phyloP scores from a whole-genome alignment of 2,113 vertebrate genomes.

The Ptychochromis oligacanthus region DNA sequence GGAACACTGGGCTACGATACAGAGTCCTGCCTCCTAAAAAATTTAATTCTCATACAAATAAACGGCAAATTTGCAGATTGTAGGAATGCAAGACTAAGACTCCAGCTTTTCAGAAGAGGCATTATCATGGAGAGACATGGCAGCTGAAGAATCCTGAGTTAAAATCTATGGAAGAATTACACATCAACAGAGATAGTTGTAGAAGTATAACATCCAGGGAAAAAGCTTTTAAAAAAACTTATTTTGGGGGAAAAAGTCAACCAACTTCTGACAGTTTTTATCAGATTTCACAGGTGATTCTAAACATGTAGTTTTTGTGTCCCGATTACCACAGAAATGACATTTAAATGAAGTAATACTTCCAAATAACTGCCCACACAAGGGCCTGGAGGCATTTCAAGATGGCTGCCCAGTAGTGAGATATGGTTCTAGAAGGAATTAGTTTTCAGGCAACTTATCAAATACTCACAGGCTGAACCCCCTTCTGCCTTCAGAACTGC shows the following conservation, averaged over 20 bases:
- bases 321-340: neutral
- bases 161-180: neutral
- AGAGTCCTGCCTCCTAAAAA: neutral
- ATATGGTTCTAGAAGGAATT: neutral
- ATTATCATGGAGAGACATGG: neutral
- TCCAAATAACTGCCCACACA: neutral
- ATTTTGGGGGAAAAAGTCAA: neutral
- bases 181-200: too few species aligned
- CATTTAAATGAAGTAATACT: accelerated
- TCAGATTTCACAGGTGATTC: neutral
- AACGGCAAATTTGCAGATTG: neutral
- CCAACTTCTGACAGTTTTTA: neutral
- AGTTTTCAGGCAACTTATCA: too few species aligned
- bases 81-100: neutral
- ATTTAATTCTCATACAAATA: neutral
- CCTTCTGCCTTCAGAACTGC: too few species aligned
- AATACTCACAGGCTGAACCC: too few species aligned
- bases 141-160: too few species aligned
- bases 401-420: neutral
- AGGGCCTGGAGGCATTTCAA: neutral
- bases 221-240: neutral
- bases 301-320: neutral
- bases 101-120: neutral
- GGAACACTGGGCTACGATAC: neutral
- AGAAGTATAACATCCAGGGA: neutral